phyloP scores from a whole-genome alignment of 2,888 invertebrate species.

The Hipparchia sbordonii region DNA sequence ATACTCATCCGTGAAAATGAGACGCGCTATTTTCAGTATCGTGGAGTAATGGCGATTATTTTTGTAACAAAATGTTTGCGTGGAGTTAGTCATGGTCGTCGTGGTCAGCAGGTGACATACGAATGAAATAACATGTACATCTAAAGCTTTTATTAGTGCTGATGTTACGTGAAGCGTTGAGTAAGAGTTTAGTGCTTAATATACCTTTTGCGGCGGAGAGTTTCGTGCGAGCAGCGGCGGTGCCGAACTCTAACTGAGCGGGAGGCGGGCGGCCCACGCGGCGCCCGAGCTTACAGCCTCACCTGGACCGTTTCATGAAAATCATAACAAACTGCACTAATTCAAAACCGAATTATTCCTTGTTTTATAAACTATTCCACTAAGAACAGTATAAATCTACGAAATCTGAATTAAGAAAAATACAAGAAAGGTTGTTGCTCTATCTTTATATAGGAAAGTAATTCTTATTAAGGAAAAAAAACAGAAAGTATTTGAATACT shows the following conservation, averaged over 20 bases:
- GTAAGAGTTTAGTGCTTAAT: slow-evolving; percentile 45
- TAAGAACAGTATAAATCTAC: neutral
- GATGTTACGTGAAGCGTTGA: slow-evolving; percentile 70
- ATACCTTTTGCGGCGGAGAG: slow-evolving; percentile 80
- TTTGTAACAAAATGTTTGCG: slow-evolving; percentile 69
- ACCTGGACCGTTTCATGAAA: slow-evolving; percentile 71
- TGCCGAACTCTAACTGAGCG: slow-evolving; percentile 77
- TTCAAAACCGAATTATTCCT: neutral
- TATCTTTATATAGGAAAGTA: no score
- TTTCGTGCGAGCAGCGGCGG: slow-evolving; percentile 80
- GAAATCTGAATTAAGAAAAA: neutral
- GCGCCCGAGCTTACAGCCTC: slow-evolving; percentile 54
- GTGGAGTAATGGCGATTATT: slow-evolving; percentile 76
- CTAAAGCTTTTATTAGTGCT: slow-evolving; percentile 76
- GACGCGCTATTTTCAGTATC: slow-evolving; percentile 70
- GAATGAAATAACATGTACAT: slow-evolving; percentile 52
- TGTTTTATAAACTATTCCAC: neutral
- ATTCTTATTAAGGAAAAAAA: neutral
- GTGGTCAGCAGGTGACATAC: slow-evolving; percentile 69
- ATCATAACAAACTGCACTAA: slow-evolving; percentile 21
- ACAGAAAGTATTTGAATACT: neutral
- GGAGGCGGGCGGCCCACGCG: slow-evolving; percentile 62
- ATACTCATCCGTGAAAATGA: slow-evolving; percentile 49
- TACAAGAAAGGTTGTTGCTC: neutral
- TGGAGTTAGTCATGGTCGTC: slow-evolving; percentile 72